Evolutionary conservation across 2,888 invertebrate species (phyloP).

Genomic region (Odiellus spinosus): DNA sequence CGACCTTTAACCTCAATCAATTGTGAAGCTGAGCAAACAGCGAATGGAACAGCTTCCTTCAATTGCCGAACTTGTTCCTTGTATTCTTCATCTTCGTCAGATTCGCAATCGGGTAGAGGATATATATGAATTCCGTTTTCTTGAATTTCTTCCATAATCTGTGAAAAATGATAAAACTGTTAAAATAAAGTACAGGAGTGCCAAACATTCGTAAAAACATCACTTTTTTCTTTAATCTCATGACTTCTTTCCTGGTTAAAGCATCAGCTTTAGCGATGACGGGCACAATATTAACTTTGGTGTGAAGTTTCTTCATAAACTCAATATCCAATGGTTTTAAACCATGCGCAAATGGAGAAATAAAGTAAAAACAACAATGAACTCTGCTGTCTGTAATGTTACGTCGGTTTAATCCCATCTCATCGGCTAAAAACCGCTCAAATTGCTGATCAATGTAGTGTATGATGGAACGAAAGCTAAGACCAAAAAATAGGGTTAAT

Average conservation of each 20-base stretch:
- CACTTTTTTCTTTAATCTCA: conserved; percentile 60
- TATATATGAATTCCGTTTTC: conserved; percentile 85
- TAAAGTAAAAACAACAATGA: conserved; percentile 94
- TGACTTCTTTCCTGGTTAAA: conserved; percentile 78
- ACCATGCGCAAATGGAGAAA: conserved; percentile 91
- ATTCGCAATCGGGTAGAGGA: conserved; percentile 85
- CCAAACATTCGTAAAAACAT: no score
- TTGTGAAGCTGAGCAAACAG: conserved; percentile 89
- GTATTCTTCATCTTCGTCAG: conserved; percentile 87
- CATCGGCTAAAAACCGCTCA: conserved; percentile 40
- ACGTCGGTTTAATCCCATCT: conserved; percentile 48
- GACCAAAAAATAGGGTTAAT: conserved; percentile 9
- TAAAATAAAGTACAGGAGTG: no score
- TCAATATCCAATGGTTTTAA: conserved; percentile 84
- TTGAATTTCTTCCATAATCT: conserved; percentile 80
- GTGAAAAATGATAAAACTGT: conserved; percentile 15
- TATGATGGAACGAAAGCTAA: conserved; percentile 49
- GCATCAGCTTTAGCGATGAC: conserved; percentile 93
- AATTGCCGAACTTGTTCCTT: conserved; percentile 64
- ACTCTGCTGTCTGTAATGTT: conserved; percentile 94
- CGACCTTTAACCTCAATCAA: conserved; percentile 78
- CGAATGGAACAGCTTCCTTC: conserved; percentile 89
- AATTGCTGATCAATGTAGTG: conserved; percentile 96
- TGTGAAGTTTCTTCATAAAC: conserved; percentile 90
- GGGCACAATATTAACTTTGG: conserved; percentile 82